Evolutionary conservation across 2,113 vertebrate genomes (phyloP).

Genomic region (Polyodon spathula): DNA sequence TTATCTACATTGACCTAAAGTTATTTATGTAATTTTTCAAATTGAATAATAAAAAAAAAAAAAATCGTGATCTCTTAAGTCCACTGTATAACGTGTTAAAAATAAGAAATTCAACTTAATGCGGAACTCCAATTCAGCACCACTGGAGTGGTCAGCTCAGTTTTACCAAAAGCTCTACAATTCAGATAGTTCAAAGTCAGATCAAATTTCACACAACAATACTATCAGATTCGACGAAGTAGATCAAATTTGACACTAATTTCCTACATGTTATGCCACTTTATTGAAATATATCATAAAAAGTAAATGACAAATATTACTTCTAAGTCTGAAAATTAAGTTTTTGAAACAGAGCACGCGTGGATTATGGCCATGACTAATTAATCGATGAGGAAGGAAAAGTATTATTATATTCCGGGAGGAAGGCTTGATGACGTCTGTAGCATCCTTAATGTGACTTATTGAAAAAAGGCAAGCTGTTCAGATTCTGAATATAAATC

Average conservation of each 20-base stretch:
- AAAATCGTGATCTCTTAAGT: too few species aligned
- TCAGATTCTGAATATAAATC: slow-evolving; percentile 85
- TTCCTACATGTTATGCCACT: not conserved
- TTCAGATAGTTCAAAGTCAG: not conserved
- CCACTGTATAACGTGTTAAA: too few species aligned
- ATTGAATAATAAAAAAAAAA: too few species aligned
- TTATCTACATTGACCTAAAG: too few species aligned
- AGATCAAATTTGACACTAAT: too few species aligned
- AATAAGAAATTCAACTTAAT: too few species aligned
- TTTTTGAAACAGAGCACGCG: slow-evolving; percentile 64
- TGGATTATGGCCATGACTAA: slow-evolving; percentile 74
- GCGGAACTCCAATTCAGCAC: slow-evolving; percentile 23
- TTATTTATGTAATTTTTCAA: too few species aligned
- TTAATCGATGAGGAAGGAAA: slow-evolving; percentile 81
- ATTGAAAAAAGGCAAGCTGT: slow-evolving; percentile 71
- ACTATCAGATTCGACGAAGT: too few species aligned
- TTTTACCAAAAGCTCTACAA: not conserved
- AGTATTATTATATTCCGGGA: slow-evolving; percentile 88
- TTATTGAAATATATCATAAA: slow-evolving; percentile 15
- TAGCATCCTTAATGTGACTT: slow-evolving; percentile 87
- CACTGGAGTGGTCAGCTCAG: slow-evolving; percentile 24
- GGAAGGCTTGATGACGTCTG: slow-evolving; percentile 92
- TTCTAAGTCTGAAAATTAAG: slow-evolving; percentile 39
- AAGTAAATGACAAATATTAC: slow-evolving; percentile 24
- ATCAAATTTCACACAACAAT: too few species aligned